These are phyloP conservation scores for Sanderia malayensis DNA, from an alignment of 30 jellyfish, hydroid and myxozoan species.

Conservation along the genomic window DNA sequence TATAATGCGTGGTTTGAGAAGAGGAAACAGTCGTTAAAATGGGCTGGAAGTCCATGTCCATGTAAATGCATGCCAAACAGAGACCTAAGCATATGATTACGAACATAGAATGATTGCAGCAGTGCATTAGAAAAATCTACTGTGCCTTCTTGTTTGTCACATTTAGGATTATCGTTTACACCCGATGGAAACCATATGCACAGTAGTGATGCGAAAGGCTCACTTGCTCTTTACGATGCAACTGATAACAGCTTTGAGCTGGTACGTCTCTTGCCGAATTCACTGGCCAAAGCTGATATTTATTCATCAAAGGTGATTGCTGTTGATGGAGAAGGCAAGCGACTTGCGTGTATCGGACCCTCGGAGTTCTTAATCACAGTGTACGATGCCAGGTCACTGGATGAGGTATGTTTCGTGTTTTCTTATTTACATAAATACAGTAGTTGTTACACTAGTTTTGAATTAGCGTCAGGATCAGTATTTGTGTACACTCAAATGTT, in stretches of 20 bases:
- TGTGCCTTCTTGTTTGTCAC: too few relatives aligned
- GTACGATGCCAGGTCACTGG: slow-evolving; percentile 81
- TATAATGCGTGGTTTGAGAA: too few relatives aligned
- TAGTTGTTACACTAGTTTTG: too few relatives aligned
- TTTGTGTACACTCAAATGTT: too few relatives aligned
- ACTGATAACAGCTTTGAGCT: slow-evolving; percentile 26
- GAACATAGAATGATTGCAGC: too few relatives aligned
- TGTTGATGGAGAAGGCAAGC: slow-evolving; percentile 53
- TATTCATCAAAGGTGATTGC: slow-evolving; percentile 17
- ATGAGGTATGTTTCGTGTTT: slow-evolving; percentile 48
- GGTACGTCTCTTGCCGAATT: slow-evolving; percentile 45
- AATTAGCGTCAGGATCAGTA: too few relatives aligned
- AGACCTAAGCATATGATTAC: too few relatives aligned
- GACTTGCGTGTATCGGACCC: slow-evolving; percentile 86
- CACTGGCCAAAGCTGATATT: slow-evolving; percentile 27
- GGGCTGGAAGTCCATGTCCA: too few relatives aligned
- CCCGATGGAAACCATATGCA: slow-evolving; percentile 65
- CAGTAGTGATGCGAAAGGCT: slow-evolving; percentile 58
- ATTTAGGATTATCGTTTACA: slow-evolving; percentile 33
- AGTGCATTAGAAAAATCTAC: too few relatives aligned
- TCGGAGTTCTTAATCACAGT: slow-evolving; percentile 70
- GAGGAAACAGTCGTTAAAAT: too few relatives aligned
- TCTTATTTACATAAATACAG: too few relatives aligned
- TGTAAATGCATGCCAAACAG: too few relatives aligned
- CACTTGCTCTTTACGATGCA: slow-evolving; percentile 56